phyloP scores from a whole-genome alignment of 1,140 invertebrate genomes.

The Mactra quadrangularis region DNA sequence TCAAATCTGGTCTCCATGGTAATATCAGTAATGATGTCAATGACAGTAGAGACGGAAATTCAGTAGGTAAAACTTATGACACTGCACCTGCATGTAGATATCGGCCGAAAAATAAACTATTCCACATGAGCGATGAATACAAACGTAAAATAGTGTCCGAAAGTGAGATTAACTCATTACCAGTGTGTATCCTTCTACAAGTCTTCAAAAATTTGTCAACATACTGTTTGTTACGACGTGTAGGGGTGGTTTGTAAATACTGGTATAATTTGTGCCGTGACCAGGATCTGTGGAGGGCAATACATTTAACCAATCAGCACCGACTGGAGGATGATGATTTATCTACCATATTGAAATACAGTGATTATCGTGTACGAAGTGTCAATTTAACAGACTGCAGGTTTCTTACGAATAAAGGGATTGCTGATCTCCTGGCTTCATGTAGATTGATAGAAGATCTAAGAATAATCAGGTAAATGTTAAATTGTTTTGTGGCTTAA shows the following conservation, averaged over 20 bases:
- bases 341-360: not conserved
- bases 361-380: constrained; percentile 21
- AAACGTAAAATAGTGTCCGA: not conserved
- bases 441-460: constrained; percentile 52
- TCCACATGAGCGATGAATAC: too few species aligned
- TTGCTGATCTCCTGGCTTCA: constrained; percentile 38
- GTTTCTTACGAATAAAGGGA: constrained; percentile 41
- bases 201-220: constrained; percentile 60
- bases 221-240: constrained; percentile 47
- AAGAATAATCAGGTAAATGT: constrained; percentile 64
- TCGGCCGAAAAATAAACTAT: too few species aligned
- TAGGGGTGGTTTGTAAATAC: constrained; percentile 61
- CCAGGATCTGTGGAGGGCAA: constrained; percentile 62
- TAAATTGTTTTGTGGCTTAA: not conserved
- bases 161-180: constrained; percentile 37
- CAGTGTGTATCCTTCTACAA: constrained; percentile 48
- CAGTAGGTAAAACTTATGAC: too few species aligned
- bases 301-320: constrained; percentile 57
- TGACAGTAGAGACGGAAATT: too few species aligned
- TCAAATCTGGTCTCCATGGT: too few species aligned
- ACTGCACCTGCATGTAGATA: too few species aligned
- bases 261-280: constrained; percentile 63
- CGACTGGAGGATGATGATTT: constrained; percentile 57
- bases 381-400: constrained; percentile 45
- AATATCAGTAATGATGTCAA: too few species aligned